Conservation (phyloP, 2,888 invertebrate genomes). For the Drosophila engyochracea region DNA sequence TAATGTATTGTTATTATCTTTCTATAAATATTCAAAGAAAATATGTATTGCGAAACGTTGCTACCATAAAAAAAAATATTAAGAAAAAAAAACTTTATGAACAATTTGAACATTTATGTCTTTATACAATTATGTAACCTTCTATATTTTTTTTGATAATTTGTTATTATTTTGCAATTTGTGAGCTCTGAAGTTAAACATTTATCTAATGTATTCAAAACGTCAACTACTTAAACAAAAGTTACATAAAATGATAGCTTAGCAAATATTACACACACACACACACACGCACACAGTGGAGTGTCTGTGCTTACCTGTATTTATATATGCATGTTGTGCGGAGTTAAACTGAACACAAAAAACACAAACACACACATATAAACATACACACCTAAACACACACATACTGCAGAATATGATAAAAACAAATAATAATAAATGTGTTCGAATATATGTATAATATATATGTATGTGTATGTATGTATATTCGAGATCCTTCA, state of each 20-base stretch:
- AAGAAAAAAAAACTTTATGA: slow-evolving; percentile 10
- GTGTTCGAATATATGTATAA: slow-evolving; percentile 73
- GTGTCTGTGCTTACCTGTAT: slow-evolving; percentile 40
- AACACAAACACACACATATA: slow-evolving; percentile 24
- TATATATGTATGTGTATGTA: slow-evolving; percentile 53
- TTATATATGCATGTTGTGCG: slow-evolving; percentile 44
- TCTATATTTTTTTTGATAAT: slow-evolving; percentile 3
- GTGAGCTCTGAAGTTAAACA: slow-evolving; percentile 42
- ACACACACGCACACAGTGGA: slow-evolving; percentile 10
- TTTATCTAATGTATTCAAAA: slow-evolving; percentile 43
- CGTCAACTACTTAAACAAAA: slow-evolving; percentile 43
- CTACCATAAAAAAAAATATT: slow-evolving; percentile 24
- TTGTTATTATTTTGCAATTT: slow-evolving; percentile 31
- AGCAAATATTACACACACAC: slow-evolving; percentile 34
- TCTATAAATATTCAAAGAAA: slow-evolving; percentile 52
- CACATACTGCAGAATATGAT: slow-evolving; percentile 25
- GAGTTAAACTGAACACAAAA: slow-evolving; percentile 28
- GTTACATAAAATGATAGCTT: slow-evolving; percentile 35
- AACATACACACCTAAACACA: slow-evolving; percentile 13
- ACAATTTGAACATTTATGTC: slow-evolving; percentile 6
- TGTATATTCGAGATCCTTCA: slow-evolving; percentile 75
- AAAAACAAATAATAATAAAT: slow-evolving; percentile 29
- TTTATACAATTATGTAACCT: slow-evolving; percentile 14
- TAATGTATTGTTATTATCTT: slow-evolving; percentile 78
- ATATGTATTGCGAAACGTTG: slow-evolving; percentile 56